Evolutionary conservation across 1,140 invertebrate genomes (phyloP).

Genomic region (Lamellibrachia luymesi): DNA sequence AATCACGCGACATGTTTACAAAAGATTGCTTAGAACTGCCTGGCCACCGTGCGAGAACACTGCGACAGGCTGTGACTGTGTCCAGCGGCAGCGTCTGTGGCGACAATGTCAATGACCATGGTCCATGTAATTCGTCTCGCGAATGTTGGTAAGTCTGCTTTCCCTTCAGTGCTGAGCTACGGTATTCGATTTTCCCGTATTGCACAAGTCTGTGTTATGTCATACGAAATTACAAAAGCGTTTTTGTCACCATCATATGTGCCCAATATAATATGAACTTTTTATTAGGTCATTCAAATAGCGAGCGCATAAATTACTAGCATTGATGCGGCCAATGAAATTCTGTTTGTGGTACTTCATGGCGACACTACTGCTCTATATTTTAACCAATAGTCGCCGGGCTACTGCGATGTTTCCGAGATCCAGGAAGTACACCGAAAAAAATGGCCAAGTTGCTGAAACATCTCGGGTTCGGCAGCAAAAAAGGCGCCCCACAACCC

Average conservation of each 20-base stretch:
- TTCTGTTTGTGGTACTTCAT: background rate
- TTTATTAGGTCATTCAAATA: background rate
- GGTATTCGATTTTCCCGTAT: background rate
- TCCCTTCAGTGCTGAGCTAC: no score
- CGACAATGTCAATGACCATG: no score
- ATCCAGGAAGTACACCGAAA: constrained; percentile 18
- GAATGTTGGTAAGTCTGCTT: no score
- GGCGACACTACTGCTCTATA: background rate
- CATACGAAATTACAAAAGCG: background rate
- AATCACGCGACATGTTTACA: no score
- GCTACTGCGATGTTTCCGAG: background rate
- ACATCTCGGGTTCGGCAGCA: constrained; percentile 25
- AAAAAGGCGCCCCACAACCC: constrained; percentile 24
- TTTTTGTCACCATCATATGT: background rate
- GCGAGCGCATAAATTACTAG: background rate
- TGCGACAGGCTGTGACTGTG: no score
- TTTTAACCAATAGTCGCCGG: background rate
- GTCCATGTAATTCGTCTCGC: no score
- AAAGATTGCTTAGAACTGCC: no score
- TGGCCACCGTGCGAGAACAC: no score
- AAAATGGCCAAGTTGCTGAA: constrained; percentile 30
- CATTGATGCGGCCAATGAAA: background rate
- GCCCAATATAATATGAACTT: background rate
- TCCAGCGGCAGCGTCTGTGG: no score
- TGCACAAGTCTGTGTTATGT: background rate